These are phyloP conservation scores for Ophion obscuratus DNA, from an alignment of 2,888 invertebrate genomes.

Conservation along the genomic window DNA sequence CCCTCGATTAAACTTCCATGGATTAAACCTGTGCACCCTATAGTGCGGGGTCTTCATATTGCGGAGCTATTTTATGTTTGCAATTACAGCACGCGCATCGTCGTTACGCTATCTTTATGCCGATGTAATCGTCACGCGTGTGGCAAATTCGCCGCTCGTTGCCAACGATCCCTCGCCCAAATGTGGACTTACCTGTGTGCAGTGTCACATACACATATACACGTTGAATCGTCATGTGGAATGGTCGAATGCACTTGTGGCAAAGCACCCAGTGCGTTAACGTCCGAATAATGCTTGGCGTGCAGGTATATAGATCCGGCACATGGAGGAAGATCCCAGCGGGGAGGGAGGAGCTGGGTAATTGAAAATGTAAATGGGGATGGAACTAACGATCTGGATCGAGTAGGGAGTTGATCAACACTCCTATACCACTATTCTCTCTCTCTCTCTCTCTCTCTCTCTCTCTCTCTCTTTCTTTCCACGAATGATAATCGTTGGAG, in stretches of 20 bases:
- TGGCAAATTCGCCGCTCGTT: constrained; percentile 61
- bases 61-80: constrained; percentile 56
- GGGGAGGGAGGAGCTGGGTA: constrained; percentile 61
- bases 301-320: constrained; percentile 23
- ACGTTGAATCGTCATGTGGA: not conserved
- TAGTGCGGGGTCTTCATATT: constrained; percentile 40
- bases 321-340: constrained; percentile 30
- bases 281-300: constrained; percentile 41
- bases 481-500: constrained; percentile 62
- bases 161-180: not conserved
- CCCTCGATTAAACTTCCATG: constrained; percentile 49
- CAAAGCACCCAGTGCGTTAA: constrained; percentile 35
- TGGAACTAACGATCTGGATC: constrained; percentile 75
- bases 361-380: constrained; percentile 79
- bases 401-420: constrained; percentile 57
- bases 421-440: constrained; percentile 50
- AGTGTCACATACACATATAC: not conserved
- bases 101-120: constrained; percentile 67
- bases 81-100: constrained; percentile 60
- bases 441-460: not conserved
- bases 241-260: constrained; percentile 28
- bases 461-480: constrained; percentile 34
- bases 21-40: not conserved
- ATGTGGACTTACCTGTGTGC: not conserved
- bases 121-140: constrained; percentile 66